Evolutionary conservation across 2,113 vertebrate species (phyloP), one percentile per base, ranked within the genome.

Genomic region (Macaca fascicularis): DNA sequence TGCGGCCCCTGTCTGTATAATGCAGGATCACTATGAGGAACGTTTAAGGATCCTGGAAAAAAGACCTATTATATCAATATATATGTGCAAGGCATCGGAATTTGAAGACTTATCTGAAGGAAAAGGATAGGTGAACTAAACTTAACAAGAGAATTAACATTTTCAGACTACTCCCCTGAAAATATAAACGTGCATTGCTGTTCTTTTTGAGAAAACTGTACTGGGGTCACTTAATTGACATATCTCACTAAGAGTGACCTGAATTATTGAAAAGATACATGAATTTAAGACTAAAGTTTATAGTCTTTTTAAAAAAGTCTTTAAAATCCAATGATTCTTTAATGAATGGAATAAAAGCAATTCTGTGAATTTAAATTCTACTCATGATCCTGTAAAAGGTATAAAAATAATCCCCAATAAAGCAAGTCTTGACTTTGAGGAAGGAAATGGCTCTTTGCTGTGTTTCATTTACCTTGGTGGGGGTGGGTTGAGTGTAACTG

Each of bases 1-100:
- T 81, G 90, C 97, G 91, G 57, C 52, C 72, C 69, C 97, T 85
- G 14, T 98, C 98, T 97, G 61, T 94, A 96, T 93, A 76, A 98
- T 88, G 98, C 95, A 97, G 43, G 89, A 85, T 98, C 57, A 10
- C 72, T 35, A 7, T 17, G 59, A 57, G 27, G 52, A 40, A 67
- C 5, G 0, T 70, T 76, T 20, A 72, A 6, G 52, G 67, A 96
- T 87, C 52, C 87, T 89, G 75, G 79, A 95, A 92, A 92, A 97
- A 98, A 98, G 81, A 40, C 40, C 16, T 12, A 45, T 90, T 97
- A 50, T 67, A 69, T 97, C 80, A 93, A 61, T 55, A 84, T 55
- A n/a, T 48, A 19, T 32, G 3, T 95, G 27, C 48, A 35, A 59
- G 83, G 67, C 67, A 87, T 64, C 32, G 1, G 45, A 69, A 74